Evolutionary conservation across 2,113 vertebrate species (phyloP).

Genomic region (Nothoprocta perdicaria): DNA sequence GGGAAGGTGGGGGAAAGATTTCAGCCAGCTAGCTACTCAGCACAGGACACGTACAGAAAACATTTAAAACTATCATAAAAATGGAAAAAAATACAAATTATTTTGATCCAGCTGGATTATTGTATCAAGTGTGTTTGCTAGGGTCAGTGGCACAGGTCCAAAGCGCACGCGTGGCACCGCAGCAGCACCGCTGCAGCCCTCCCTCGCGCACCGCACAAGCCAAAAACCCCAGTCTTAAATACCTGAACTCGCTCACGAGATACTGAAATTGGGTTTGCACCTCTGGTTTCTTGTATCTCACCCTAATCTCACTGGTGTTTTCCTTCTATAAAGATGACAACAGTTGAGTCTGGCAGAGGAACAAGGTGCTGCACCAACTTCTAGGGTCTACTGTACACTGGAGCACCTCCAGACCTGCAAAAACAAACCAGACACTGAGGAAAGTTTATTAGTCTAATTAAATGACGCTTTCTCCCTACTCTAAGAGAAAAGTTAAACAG

Average conservation of each 20-base stretch:
- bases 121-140: background rate
- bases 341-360: background rate
- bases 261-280: background rate
- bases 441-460: background rate
- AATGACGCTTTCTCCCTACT: background rate
- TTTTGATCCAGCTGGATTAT: background rate
- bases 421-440: background rate
- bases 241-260: rapidly evolving
- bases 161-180: rapidly evolving
- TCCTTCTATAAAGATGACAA: background rate
- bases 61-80: background rate
- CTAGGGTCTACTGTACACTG: background rate
- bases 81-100: background rate
- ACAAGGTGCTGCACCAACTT: background rate
- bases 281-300: background rate
- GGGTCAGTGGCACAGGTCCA: background rate
- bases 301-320: background rate
- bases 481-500: background rate
- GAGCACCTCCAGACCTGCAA: background rate
- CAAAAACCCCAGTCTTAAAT: background rate
- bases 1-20: background rate
- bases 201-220: background rate
- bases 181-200: background rate
- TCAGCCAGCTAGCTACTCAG: background rate
- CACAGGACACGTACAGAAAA: background rate